These are phyloP conservation scores for Tetrao urogallus DNA, from an alignment of 2,113 vertebrate genomes.

Conservation along the genomic window DNA sequence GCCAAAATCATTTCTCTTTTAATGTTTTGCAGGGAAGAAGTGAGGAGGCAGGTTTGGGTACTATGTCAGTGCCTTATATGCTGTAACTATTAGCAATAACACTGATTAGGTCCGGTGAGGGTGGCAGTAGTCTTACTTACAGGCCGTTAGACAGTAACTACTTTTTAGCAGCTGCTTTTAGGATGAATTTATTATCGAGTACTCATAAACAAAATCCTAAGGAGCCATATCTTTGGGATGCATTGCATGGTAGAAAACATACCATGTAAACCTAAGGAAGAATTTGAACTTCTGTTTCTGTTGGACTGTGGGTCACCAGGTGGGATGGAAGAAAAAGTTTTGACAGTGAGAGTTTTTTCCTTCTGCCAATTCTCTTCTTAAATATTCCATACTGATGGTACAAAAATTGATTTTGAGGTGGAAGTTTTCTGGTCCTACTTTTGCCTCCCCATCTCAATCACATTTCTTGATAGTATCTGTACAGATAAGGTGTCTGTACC, in stretches of 20 bases:
- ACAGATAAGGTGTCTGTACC: background rate
- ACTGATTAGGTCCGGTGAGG: background rate
- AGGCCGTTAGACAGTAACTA: background rate
- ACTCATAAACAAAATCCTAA: background rate
- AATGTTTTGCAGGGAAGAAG: background rate
- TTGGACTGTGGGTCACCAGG: background rate
- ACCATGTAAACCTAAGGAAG: background rate
- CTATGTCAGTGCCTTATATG: background rate
- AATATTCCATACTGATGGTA: background rate
- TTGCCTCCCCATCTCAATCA: background rate
- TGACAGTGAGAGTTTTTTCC: background rate
- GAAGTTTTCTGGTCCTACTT: background rate
- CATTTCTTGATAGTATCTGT: background rate
- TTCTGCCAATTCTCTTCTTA: background rate
- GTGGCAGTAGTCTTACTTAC: background rate
- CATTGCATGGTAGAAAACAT: background rate
- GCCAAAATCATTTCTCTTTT: background rate
- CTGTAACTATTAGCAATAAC: background rate
- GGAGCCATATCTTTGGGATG: background rate
- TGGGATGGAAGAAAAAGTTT: background rate
- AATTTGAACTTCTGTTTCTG: background rate
- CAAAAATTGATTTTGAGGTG: background rate
- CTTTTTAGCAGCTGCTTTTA: background rate
- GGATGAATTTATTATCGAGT: background rate
- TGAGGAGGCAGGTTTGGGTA: background rate